Evolutionary conservation across 2,888 invertebrate species (phyloP), one percentile per base, ranked within the genome.

Genomic region (Podotricha telesiphe): DNA sequence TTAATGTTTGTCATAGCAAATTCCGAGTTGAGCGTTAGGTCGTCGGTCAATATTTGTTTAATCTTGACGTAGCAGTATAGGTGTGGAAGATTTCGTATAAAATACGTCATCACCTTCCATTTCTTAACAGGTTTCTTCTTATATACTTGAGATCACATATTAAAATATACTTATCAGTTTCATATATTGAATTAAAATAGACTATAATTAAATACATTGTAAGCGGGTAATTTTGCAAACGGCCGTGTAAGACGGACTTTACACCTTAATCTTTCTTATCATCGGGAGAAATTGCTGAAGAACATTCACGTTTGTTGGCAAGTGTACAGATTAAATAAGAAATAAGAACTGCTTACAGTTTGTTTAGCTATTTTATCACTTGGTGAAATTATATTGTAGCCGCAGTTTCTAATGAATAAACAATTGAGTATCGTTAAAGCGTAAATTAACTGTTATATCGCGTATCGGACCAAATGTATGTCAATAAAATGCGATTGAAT

Each of bases 21-120:
- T 64, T 68, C 55, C 63, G 69, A 71, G 69, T 73, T 68, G 74
- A 76, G 75, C 74, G 79, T 81, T 82, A 86, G 87, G 86, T 86
- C 81, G 79, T 76, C 72, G 20, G 82, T 80, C 81, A 88, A 89
- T 86, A 88, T 91, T 90, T 87, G 83, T 71, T 74, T 79, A 77
- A 72, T 73, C 73, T 83, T 85, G 86, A 89, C 88, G 88, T 86
- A 84, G 77, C 75, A 75, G 76, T 58, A 83, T 84, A 89, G 88
- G 89, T 75, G 89, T 88, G 90, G 89, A 90, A 90, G 80, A 85
- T 91, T 91, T 89, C 82, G 79, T 82, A 75, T 73, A 51, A 51
- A 37, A 67, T 81, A 86, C 89, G 91, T 88, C 87, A n/a, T n/a
- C n/a, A 89, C 76, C 65, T 67, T 67, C 45, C 28, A 59, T 47